phyloP scores from a whole-genome alignment of 92 coral and sea anemone genomes.

The Plumapathes pennacea region DNA sequence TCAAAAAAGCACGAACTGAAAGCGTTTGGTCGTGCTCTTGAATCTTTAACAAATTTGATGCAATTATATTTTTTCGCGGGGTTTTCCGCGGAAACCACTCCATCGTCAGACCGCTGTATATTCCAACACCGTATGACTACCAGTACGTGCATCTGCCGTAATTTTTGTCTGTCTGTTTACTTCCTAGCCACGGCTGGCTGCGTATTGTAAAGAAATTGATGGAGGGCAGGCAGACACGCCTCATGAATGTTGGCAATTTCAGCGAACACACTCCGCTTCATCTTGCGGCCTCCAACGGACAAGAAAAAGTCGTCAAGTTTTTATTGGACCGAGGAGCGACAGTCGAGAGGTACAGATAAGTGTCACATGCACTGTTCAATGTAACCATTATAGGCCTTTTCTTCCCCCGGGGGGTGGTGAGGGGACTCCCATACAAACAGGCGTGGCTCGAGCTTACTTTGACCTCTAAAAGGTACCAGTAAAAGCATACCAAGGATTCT shows the following conservation, averaged over 20 bases:
- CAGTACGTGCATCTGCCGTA: not conserved
- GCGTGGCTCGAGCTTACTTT: no score
- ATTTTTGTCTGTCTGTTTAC: not conserved
- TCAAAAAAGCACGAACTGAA: not conserved
- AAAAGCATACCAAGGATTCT: no score
- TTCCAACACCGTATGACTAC: not conserved
- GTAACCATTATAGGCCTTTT: no score
- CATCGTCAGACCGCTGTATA: not conserved
- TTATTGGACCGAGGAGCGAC: slow-evolving; percentile 87
- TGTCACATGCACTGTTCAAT: no score
- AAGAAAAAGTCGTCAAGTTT: slow-evolving; percentile 83
- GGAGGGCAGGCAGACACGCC: slow-evolving; percentile 90
- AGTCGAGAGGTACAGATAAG: slow-evolving; percentile 62
- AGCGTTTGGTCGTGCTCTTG: not conserved
- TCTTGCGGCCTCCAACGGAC: slow-evolving; percentile 82
- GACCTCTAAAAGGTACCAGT: no score
- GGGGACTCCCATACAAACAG: no score
- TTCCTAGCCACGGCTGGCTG: slow-evolving; percentile 73
- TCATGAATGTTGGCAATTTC: slow-evolving; percentile 87
- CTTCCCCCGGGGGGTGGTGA: no score
- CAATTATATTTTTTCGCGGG: not conserved
- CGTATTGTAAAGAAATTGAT: slow-evolving; percentile 83
- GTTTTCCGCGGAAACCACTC: not conserved
- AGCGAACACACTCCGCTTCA: slow-evolving; percentile 85
- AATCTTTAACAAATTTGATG: not conserved